Evolutionary conservation across 2,888 invertebrate species (phyloP).

Genomic region (Pterostichus niger): DNA sequence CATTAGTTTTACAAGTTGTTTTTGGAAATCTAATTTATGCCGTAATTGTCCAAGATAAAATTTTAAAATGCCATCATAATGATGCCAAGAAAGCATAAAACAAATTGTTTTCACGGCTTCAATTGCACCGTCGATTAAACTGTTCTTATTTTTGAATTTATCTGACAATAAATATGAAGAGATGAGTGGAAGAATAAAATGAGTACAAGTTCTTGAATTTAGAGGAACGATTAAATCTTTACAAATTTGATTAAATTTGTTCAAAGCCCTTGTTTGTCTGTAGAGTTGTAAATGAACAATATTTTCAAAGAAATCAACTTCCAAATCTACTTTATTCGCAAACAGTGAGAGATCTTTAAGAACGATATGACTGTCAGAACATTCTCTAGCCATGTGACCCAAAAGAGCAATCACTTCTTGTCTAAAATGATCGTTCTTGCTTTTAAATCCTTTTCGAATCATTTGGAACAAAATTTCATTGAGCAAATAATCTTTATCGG

Average conservation of each 20-base stretch:
- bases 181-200: slow-evolving; percentile 92
- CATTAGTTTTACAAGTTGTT: slow-evolving; percentile 88
- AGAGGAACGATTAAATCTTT: slow-evolving; percentile 82
- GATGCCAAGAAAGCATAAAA: slow-evolving; percentile 91
- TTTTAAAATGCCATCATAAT: slow-evolving; percentile 90
- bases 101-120: slow-evolving; percentile 89
- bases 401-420: slow-evolving; percentile 90
- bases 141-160: slow-evolving; percentile 87
- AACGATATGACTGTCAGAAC: slow-evolving; percentile 84
- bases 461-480: slow-evolving; percentile 86
- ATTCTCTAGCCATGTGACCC: slow-evolving; percentile 87
- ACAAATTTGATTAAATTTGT: slow-evolving; percentile 85
- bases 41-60: slow-evolving; percentile 89
- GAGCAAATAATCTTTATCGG: slow-evolving; percentile 84
- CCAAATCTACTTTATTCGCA: slow-evolving; percentile 85
- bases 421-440: slow-evolving; percentile 85
- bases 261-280: slow-evolving; percentile 89
- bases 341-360: slow-evolving; percentile 85
- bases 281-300: slow-evolving; percentile 93
- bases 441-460: slow-evolving; percentile 86
- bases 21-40: slow-evolving; percentile 86
- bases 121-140: slow-evolving; percentile 91
- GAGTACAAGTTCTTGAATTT: slow-evolving; percentile 86
- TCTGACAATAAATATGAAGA: slow-evolving; percentile 89
- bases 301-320: slow-evolving; percentile 97